Conservation (phyloP, 2,113 vertebrate genomes). For the Calonectris borealis region DNA sequence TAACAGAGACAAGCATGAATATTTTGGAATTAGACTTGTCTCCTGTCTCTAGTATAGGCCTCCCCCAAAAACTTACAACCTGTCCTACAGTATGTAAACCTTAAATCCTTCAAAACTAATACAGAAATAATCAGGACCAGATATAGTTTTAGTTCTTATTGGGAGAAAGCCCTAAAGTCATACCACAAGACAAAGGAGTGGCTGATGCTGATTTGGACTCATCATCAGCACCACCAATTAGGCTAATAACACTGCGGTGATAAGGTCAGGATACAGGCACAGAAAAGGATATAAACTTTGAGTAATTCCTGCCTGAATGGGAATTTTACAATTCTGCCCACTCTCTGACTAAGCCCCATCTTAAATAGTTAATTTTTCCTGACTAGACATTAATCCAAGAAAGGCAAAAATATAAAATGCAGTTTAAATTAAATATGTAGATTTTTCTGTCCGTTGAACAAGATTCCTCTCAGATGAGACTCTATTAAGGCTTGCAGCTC, state of each 20-base stretch:
- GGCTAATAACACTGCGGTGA: not conserved
- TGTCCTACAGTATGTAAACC: not conserved
- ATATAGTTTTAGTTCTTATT: not conserved
- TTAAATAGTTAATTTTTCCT: not conserved
- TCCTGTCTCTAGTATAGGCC: not conserved
- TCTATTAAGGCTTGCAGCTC: not conserved
- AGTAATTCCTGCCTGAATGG: not conserved
- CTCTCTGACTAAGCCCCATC: not conserved
- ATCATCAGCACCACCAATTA: not conserved
- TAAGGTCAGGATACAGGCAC: not conserved
- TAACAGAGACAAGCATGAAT: not conserved
- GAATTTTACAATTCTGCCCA: not conserved
- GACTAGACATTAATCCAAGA: not conserved
- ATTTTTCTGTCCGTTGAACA: not conserved
- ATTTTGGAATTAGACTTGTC: not conserved
- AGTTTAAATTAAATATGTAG: constrained; percentile 23
- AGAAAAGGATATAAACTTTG: not conserved
- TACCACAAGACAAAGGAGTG: not conserved
- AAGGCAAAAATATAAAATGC: not conserved
- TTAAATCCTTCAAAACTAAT: not conserved
- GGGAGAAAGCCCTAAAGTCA: not conserved
- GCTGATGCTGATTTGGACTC: not conserved
- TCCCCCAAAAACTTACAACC: not conserved
- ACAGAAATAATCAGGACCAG: not conserved
- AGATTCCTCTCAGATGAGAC: not conserved